Conservation (phyloP, 2,888 invertebrate species). For the Campoplex capitator region DNA sequence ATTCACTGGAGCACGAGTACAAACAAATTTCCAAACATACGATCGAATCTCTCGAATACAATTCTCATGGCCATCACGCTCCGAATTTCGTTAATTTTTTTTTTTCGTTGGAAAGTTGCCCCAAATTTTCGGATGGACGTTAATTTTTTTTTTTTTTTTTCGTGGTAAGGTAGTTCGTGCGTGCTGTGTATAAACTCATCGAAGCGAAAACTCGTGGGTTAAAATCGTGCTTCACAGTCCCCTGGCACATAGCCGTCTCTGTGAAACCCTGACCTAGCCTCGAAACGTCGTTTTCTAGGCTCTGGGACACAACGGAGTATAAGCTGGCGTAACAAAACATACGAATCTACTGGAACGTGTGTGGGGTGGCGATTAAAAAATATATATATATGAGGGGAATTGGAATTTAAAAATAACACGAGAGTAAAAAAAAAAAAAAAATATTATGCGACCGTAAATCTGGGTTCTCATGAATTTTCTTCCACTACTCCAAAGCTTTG, state of each 20-base stretch:
- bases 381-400: not conserved
- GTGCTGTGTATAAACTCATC: conserved; percentile 47
- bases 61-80: conserved; percentile 29
- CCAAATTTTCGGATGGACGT: conserved; percentile 15
- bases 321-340: conserved; percentile 33
- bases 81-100: conserved; percentile 20
- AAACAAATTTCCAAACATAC: conserved; percentile 13
- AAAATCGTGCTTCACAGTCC: conserved; percentile 47
- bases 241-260: conserved; percentile 44
- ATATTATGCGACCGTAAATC: conserved; percentile 69
- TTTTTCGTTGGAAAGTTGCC: conserved; percentile 3
- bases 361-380: conserved; percentile 37
- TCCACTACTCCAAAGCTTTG: not conserved
- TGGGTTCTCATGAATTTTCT: not conserved
- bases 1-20: not conserved
- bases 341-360: conserved; percentile 23
- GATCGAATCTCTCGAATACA: not conserved
- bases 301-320: conserved; percentile 34
- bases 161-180: conserved; percentile 36
- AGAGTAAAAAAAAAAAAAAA: conserved; percentile 67
- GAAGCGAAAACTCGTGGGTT: conserved; percentile 62
- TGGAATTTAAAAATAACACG: conserved; percentile 15
- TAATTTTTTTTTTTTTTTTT: conserved; percentile 23
- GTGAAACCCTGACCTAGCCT: conserved; percentile 74
- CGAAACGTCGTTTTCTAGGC: conserved; percentile 61